Base-by-base conservation (phyloP, 1,140 invertebrate genomes). In the Holcopasites calliopsidis region DNA sequence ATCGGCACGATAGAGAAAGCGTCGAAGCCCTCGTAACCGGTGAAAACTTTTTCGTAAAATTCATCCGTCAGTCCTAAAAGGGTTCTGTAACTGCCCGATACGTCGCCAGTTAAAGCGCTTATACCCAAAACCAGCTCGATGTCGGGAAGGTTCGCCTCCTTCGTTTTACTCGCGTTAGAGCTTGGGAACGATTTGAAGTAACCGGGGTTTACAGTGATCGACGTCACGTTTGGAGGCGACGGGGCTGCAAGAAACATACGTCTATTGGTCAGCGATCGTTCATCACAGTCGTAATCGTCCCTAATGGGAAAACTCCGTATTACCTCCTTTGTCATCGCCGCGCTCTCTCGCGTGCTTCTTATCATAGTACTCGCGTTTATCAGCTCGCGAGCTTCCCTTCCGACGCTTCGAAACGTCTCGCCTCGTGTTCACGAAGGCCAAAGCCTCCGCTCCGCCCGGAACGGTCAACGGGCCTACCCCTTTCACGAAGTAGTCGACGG, bases 121-220 rank as follows among this genome's bases (percentile, higher is more conserved):
- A 94, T 93, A 0, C 95, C 94, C 84, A 97, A 92, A 8, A 97
- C 94, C 0, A 97, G 88, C 86, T 97, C 96, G 65, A 97, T 94
- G 80, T 97, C 96, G 0, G 96, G 95, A 77, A 93, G 92, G 68
- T 92, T 90, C 16, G 47, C 8, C 7, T 40, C 8, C 18, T 13
- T 61, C 26, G 13, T 5, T 28, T 35, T 21, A 1, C n/a, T 28
- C 8, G 4, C 0, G 21, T 40, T 23, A 16, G 11, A 11, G 0
- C 11, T 6, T n/a, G 4, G n/a, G 64, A 47, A 38, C 0, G n/a
- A 49, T 13, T 79, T 47, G 8, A 73, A 73, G 3, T 47, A 40
- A 5, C 66, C 31, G 3, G 7, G 26, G 52, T 69, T 54, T 2
- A 66, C 26, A 7, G 2, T 28, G 35, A 82, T 60, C 16, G 58